phyloP scores from a whole-genome alignment of 2,797 vertebrate species.

The Tadarida brasiliensis region DNA sequence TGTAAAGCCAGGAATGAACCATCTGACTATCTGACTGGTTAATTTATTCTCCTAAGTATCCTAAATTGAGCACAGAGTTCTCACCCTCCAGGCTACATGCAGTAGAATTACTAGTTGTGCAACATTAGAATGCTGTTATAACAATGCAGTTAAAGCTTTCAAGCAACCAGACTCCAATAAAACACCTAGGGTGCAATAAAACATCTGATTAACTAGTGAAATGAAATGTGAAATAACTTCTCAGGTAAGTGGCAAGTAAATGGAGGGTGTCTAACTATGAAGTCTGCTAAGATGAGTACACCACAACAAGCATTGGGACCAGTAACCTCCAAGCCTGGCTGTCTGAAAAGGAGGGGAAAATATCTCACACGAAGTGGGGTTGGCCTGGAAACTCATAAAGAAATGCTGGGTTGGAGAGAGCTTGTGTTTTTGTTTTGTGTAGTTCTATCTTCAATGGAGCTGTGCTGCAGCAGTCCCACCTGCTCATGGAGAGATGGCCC shows the following conservation, averaged over 20 bases:
- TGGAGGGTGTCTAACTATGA: background rate
- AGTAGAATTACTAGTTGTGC: background rate
- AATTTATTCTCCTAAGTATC: constrained; percentile 53
- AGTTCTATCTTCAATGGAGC: background rate
- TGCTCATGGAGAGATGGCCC: background rate
- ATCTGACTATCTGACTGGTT: constrained; percentile 69
- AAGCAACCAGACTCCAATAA: constrained; percentile 38
- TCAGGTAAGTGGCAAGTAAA: constrained; percentile 47
- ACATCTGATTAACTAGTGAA: constrained; percentile 11
- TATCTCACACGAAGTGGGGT: background rate
- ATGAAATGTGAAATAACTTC: constrained; percentile 12
- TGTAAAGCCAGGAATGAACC: constrained; percentile 50
- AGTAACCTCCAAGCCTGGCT: background rate
- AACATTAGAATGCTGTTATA: background rate
- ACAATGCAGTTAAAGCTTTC: constrained; percentile 41
- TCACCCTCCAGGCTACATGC: background rate
- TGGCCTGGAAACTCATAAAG: constrained; percentile 17
- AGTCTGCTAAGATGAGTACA: background rate
- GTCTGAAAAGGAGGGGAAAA: background rate
- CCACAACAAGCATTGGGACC: background rate
- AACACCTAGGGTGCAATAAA: background rate
- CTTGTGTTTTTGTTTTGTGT: background rate
- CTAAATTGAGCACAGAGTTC: constrained; percentile 39
- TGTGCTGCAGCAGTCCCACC: background rate
- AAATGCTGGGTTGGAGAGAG: background rate